Conservation (phyloP, 2,113 vertebrate genomes). For the Stigmatopora nigra region DNA sequence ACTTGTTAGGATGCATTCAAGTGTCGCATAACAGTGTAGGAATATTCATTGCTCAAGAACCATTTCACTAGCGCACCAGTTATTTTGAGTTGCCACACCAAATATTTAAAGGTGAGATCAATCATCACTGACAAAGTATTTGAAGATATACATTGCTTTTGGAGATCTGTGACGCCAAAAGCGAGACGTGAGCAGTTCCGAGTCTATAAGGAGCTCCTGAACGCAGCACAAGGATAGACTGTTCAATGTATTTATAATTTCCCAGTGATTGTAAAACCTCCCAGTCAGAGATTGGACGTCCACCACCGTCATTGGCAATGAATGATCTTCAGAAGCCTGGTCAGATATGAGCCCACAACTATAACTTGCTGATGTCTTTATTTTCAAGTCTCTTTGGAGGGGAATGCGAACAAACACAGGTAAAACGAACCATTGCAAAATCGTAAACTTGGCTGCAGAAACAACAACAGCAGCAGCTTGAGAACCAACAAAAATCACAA, state of each 20-base stretch:
- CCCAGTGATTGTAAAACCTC: no score
- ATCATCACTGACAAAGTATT: not conserved
- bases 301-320: no score
- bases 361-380: constrained; percentile 12
- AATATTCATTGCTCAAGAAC: not conserved
- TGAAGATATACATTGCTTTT: not conserved
- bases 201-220: not conserved
- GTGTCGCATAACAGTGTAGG: not conserved
- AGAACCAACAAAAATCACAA: constrained; percentile 21
- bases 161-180: not conserved
- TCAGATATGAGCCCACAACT: constrained; percentile 43
- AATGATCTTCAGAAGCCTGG: constrained; percentile 1
- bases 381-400: constrained; percentile 31
- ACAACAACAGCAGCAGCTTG: constrained; percentile 19
- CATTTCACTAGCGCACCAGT: not conserved
- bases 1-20: constrained; percentile 19
- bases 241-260: no score
- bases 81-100: not conserved
- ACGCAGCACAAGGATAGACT: not conserved
- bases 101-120: not conserved
- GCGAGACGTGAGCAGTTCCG: not conserved
- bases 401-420: constrained; percentile 18
- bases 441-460: constrained; percentile 5
- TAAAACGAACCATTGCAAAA: not conserved
- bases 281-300: no score